Percentiles rank a stretch among this genome's conserved stretches.
phyloP scores from a whole-genome alignment of 2,888 invertebrate genomes.

The Bombylius major region DNA sequence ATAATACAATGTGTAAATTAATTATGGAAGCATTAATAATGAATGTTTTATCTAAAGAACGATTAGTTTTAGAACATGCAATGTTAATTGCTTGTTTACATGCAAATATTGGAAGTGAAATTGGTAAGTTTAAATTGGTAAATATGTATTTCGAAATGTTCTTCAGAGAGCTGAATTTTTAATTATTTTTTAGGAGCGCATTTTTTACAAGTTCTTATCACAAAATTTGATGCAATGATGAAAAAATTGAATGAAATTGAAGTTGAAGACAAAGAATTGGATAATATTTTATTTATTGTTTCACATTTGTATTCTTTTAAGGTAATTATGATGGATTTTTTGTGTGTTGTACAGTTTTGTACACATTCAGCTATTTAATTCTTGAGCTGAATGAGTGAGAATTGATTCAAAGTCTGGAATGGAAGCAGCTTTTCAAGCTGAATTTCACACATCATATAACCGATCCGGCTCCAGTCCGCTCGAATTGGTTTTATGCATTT shows the following conservation, averaged over 20 bases:
- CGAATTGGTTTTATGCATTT: too few relatives aligned
- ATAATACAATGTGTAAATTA: slow-evolving; percentile 56
- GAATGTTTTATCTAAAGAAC: slow-evolving; percentile 49
- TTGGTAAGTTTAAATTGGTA: slow-evolving; percentile 43
- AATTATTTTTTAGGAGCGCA: slow-evolving; percentile 49
- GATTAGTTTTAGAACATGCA: slow-evolving; percentile 72
- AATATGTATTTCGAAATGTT: too few relatives aligned
- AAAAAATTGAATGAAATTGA: slow-evolving; percentile 35
- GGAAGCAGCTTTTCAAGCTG: too few relatives aligned
- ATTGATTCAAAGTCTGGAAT: too few relatives aligned
- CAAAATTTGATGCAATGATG: slow-evolving; percentile 50
- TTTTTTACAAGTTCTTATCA: slow-evolving; percentile 63
- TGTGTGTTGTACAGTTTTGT: too few relatives aligned
- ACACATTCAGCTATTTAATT: too few relatives aligned
- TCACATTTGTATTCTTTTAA: slow-evolving; percentile 81
- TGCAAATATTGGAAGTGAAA: slow-evolving; percentile 81
- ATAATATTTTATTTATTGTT: slow-evolving; percentile 66
- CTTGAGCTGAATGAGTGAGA: too few relatives aligned
- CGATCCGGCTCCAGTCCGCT: too few relatives aligned
- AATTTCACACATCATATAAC: too few relatives aligned
- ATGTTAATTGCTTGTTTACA: slow-evolving; percentile 73
- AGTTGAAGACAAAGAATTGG: slow-evolving; percentile 63
- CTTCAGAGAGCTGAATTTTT: background rate
- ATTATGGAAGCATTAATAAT: slow-evolving; percentile 57
- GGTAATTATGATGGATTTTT: slow-evolving; percentile 33